Percentiles rank a stretch among this genome's conserved stretches.
Evolutionary conservation across 2,888 invertebrate genomes (phyloP).

Genomic region (Calliscelio sp.): DNA sequence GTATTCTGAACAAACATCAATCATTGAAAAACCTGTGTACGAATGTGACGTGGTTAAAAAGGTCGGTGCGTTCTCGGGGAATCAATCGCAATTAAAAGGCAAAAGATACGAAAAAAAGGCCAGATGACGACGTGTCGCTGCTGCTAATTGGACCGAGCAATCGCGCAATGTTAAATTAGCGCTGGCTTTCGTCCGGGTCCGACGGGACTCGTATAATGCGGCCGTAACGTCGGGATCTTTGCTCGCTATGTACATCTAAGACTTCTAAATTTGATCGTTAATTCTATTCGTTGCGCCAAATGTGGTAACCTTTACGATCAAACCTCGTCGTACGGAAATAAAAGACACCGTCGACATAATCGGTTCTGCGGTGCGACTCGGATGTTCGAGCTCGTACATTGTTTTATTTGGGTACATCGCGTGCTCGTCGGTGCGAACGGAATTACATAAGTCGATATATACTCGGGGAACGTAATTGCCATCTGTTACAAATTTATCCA

Average conservation of each 20-base stretch:
- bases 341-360: conserved; percentile 9
- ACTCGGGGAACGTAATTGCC: background rate
- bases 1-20: background rate
- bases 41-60: conserved; percentile 34
- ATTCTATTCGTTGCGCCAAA: conserved; percentile 46
- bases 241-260: conserved; percentile 28
- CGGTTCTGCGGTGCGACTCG: background rate
- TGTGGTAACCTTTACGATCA: conserved; percentile 34
- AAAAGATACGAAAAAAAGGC: conserved; percentile 13
- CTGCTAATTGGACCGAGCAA: conserved; percentile 19
- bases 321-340: conserved; percentile 34
- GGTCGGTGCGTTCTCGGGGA: too few species aligned
- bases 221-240: conserved; percentile 24
- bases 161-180: conserved; percentile 1
- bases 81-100: conserved; percentile 25
- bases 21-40: conserved; percentile 15
- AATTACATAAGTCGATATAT: conserved; percentile 10
- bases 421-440: background rate
- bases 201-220: conserved; percentile 29
- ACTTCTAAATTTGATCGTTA: conserved; percentile 47
- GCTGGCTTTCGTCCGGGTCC: conserved; percentile 29
- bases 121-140: background rate
- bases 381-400: background rate
- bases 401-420: background rate
- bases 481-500: conserved; percentile 8